Evolutionary conservation across 2,888 invertebrate species (phyloP).

Genomic region (Heliconius ethilla): DNA sequence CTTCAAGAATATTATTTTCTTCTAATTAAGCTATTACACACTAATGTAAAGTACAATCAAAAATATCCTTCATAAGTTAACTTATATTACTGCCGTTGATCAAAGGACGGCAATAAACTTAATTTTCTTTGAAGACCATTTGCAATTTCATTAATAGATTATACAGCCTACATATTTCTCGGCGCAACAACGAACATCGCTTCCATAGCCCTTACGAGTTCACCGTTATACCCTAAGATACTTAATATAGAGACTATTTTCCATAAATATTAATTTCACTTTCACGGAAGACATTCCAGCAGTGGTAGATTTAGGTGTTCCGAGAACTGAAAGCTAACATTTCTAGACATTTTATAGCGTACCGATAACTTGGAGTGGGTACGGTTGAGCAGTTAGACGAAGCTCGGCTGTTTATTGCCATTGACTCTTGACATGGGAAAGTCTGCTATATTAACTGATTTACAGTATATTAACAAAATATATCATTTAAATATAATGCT

Average conservation of each 20-base stretch:
- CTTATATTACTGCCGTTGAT: constrained; percentile 34
- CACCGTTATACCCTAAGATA: constrained; percentile 37
- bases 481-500: not conserved
- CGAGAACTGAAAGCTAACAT: constrained; percentile 55
- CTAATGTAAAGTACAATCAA: constrained; percentile 4
- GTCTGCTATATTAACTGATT: constrained; percentile 7
- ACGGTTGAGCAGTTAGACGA: constrained; percentile 36
- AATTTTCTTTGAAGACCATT: constrained; percentile 50
- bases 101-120: constrained; percentile 45
- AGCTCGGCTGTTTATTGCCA: constrained; percentile 39
- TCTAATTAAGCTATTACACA: constrained; percentile 2
- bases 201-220: constrained; percentile 39
- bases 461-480: not conserved
- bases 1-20: not conserved
- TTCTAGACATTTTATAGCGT: constrained; percentile 55
- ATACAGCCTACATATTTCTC: constrained; percentile 55
- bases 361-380: constrained; percentile 39
- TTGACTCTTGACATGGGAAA: constrained; percentile 44
- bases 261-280: constrained; percentile 47
- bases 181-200: constrained; percentile 52
- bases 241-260: constrained; percentile 46
- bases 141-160: constrained; percentile 57
- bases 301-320: constrained; percentile 63
- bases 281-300: constrained; percentile 63
- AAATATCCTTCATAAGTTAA: constrained; percentile 22